phyloP scores from a whole-genome alignment of 1,140 invertebrate genomes.

The Melipona quadrifasciata region DNA sequence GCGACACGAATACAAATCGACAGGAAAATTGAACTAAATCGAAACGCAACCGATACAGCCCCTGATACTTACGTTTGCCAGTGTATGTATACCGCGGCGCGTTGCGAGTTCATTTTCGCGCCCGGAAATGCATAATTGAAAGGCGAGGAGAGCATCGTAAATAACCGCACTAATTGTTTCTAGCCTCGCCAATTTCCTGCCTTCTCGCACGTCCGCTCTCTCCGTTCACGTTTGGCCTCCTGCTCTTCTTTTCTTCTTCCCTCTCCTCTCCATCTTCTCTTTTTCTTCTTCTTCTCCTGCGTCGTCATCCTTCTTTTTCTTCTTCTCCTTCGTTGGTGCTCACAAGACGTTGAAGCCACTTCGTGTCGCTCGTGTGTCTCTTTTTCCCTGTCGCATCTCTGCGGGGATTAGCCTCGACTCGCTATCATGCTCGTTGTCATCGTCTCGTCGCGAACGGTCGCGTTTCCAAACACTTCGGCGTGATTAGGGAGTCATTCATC shows the following conservation, averaged over 20 bases:
- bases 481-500: background rate
- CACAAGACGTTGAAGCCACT: background rate
- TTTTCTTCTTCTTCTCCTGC: background rate
- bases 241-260: background rate
- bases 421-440: slow-evolving; percentile 3
- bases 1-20: background rate
- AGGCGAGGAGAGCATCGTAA: slow-evolving; percentile 72
- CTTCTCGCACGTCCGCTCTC: slow-evolving; percentile 30
- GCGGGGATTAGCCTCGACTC: slow-evolving; percentile 1
- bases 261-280: background rate
- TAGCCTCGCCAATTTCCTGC: slow-evolving; percentile 75
- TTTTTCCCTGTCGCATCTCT: background rate
- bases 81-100: slow-evolving; percentile 16
- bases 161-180: slow-evolving; percentile 76
- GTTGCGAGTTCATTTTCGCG: slow-evolving; percentile 69
- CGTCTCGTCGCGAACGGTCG: slow-evolving; percentile 16
- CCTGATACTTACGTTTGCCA: background rate
- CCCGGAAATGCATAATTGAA: slow-evolving; percentile 76
- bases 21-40: background rate
- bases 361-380: slow-evolving; percentile 14
- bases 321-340: background rate
- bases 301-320: background rate
- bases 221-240: slow-evolving; percentile 13
- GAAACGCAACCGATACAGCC: background rate
- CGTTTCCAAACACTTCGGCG: background rate